Evolutionary conservation across 2,888 invertebrate genomes (phyloP).

Genomic region (Diogma glabrata): DNA sequence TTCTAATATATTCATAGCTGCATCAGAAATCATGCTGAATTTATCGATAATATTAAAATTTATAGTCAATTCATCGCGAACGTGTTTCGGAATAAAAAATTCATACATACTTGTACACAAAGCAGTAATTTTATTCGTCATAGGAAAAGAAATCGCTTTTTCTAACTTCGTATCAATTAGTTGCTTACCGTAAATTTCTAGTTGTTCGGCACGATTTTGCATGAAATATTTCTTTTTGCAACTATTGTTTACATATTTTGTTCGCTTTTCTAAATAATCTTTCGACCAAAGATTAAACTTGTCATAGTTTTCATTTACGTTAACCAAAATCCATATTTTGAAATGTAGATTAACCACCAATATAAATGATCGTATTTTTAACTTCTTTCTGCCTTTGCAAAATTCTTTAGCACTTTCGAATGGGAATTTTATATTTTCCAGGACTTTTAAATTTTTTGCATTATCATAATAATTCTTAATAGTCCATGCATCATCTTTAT

Average conservation of each 20-base stretch:
- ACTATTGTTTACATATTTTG: constrained; percentile 28
- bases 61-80: constrained; percentile 24
- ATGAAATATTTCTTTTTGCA: constrained; percentile 31
- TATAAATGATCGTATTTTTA: constrained; percentile 31
- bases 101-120: constrained; percentile 28
- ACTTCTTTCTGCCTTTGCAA: constrained; percentile 25
- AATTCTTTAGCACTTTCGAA: constrained; percentile 28
- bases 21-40: constrained; percentile 25
- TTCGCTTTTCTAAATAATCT: constrained; percentile 27
- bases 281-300: constrained; percentile 29
- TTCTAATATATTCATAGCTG: constrained; percentile 11
- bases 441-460: constrained; percentile 27
- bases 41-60: constrained; percentile 26
- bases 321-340: constrained; percentile 28
- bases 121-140: constrained; percentile 24
- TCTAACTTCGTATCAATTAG: constrained; percentile 25
- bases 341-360: constrained; percentile 31
- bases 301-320: constrained; percentile 27
- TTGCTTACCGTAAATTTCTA: constrained; percentile 22
- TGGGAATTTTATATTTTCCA: too few relatives aligned
- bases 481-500: constrained; percentile 32
- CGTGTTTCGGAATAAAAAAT: constrained; percentile 26
- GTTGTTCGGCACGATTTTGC: constrained; percentile 26
- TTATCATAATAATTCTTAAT: constrained; percentile 32
- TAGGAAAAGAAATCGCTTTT: constrained; percentile 23